Conservation (phyloP, 1,140 invertebrate species). For the Thereuonema tuberculata region DNA sequence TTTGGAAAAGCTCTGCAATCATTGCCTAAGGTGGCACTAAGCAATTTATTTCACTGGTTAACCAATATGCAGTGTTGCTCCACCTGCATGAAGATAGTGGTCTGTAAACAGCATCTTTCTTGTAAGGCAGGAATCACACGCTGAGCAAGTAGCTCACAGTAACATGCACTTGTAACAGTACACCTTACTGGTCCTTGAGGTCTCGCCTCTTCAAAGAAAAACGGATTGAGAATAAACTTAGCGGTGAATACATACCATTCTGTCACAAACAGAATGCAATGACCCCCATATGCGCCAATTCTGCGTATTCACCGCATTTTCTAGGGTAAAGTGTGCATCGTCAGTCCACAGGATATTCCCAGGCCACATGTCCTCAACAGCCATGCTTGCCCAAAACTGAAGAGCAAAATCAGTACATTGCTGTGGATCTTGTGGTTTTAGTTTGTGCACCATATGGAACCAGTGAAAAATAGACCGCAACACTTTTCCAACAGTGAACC, state of each 20-base stretch:
- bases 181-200: no score
- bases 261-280: background rate
- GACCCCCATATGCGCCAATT: background rate
- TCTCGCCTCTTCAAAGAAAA: no score
- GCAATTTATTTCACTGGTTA: no score
- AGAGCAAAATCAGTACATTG: background rate
- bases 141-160: background rate
- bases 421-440: background rate
- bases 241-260: no score
- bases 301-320: background rate
- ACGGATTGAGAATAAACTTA: no score
- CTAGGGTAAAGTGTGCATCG: background rate
- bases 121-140: background rate
- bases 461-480: background rate
- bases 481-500: background rate
- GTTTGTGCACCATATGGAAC: background rate
- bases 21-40: no score
- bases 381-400: background rate
- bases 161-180: background rate
- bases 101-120: background rate
- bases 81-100: background rate
- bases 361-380: background rate
- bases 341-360: background rate
- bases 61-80: background rate
- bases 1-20: background rate